A percentile compares a stretch with the other conserved stretches of the same genome.
phyloP scores from a whole-genome alignment of 2,113 vertebrate species.

The Nanorana parkeri region DNA sequence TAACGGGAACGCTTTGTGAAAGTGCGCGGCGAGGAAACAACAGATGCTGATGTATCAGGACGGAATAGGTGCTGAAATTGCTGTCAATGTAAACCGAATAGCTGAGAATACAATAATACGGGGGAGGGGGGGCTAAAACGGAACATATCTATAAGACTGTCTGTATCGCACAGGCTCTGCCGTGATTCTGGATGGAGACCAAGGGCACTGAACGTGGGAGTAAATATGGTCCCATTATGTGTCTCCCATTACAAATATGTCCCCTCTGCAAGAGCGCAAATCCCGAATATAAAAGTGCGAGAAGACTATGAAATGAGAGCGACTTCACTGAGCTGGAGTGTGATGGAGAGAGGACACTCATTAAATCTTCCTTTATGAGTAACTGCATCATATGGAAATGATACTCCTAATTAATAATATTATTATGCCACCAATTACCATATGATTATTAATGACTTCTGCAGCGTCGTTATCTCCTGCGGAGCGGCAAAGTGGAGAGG shows the following conservation, averaged over 20 bases:
- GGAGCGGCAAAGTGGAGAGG: no score
- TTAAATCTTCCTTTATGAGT: neutral
- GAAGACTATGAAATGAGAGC: neutral
- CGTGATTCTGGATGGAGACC: slow-evolving; percentile 6
- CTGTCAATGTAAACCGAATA: slow-evolving; percentile 24
- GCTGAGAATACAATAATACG: slow-evolving; percentile 5
- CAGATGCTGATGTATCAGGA: slow-evolving; percentile 20
- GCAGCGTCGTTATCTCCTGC: no score
- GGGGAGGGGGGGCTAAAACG: neutral
- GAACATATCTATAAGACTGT: slow-evolving; percentile 44
- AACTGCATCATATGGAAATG: no score
- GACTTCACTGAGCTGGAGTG: neutral
- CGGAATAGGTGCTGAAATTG: neutral
- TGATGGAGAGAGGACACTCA: neutral
- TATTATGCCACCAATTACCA: no score
- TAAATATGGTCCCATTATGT: slow-evolving; percentile 21
- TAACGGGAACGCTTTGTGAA: slow-evolving; percentile 1
- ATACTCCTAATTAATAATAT: no score
- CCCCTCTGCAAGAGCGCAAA: neutral
- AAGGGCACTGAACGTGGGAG: slow-evolving; percentile 12
- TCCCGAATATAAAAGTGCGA: neutral
- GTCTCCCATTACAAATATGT: slow-evolving; percentile 32
- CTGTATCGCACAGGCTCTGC: neutral
- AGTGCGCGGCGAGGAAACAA: neutral
- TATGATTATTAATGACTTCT: no score